Evolutionary conservation across 2,797 vertebrate genomes (phyloP), one percentile per base, ranked within the genome.

Genomic region (Hephaestus fuliginosus): DNA sequence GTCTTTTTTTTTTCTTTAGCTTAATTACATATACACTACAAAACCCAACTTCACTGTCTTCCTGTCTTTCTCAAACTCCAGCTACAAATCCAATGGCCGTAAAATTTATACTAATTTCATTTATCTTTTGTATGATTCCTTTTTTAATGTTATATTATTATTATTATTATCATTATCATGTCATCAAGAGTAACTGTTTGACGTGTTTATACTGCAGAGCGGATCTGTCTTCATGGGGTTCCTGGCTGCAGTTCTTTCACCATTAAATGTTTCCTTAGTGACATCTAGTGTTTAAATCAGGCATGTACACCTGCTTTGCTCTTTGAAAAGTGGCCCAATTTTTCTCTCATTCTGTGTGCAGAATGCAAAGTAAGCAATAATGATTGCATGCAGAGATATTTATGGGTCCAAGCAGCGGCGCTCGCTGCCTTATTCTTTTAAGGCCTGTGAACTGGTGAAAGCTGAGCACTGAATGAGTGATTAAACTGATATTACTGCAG

Each of bases 281-380:
- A 64, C 92, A 87, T 82, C 92, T 93, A 79, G 90, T 72, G 91
- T 65, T 67, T 2, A 53, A 83, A 69, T 0, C 0, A 7, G 33
- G 55, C 12, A 73, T 17, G 12, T 52, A 36, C 61, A 39, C 15
- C 30, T 12, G 10, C 14, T 53, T 11, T 7, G 14, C 28, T 53
- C 3, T 11, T 28, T 7, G 7, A 39, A 55, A 41, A 68, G 1
- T 39, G 3, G 3, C 7, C 11, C 20, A 7, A 13, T 44, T 39
- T 39, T n/a, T 65, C 3, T 17, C 25, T 65, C 3, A 13, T 39
- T 9, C 1, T 41, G 1, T 60, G 18, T 52, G 18, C 1, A 20
- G 20, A 51, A 33, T 12, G 18, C 3, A 33, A 64, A 30, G 8
- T 14, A 15, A n/a, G 13, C 22, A 4, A 44, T 12, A 25, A 12